Base-by-base conservation (phyloP, 2,797 vertebrate species). In the Pristis pectinata region DNA sequence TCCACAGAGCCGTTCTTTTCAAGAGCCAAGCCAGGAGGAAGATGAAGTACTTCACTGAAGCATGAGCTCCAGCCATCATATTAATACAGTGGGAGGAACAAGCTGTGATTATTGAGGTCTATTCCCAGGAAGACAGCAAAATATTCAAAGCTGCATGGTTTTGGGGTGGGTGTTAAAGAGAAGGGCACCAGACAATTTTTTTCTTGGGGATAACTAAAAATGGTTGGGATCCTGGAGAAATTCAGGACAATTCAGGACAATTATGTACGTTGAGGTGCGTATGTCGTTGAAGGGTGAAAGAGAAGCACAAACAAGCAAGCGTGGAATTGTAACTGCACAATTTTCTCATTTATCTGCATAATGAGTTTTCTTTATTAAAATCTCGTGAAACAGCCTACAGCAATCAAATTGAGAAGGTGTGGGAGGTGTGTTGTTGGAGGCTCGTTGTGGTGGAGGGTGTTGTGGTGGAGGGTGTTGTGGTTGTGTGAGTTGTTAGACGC, bases 261-360 rank as follows among this genome's bases (percentile, higher is more conserved):
- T 74, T 93, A 53, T 72, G 92, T 49, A 72, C 41, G 70, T 74
- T 94, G 49, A 94, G 44, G 49, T 44, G 19, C 1, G 24, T 13
- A 41, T 30, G 30, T 72, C 49, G 41, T 53, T 76, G 93, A 93
- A 22, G 70, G 70, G 67, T 53, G 10, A 74, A 94, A n/a, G 70
- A 53, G 24, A 76, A 56, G 72, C 7, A 56, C 64, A 94, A 74
- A 53, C 44, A 94, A 44, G 13, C 44, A 94, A 53, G 44, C 92
- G 74, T 49, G 67, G 67, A 74, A 53, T 76, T 53, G 70, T 34
- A 76, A 94, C 44, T 6, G 2, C 41, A 19, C 37, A 34, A 70
- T 53, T 94, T 72, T 70, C 64, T 17, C 19, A 91, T 91, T 91
- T 91, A n/a, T 91, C 87, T 76, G 70, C 34, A 53, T 44, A 94